Evolutionary conservation across 2,888 invertebrate genomes (phyloP).

Genomic region (Chrysodeixis includens): DNA sequence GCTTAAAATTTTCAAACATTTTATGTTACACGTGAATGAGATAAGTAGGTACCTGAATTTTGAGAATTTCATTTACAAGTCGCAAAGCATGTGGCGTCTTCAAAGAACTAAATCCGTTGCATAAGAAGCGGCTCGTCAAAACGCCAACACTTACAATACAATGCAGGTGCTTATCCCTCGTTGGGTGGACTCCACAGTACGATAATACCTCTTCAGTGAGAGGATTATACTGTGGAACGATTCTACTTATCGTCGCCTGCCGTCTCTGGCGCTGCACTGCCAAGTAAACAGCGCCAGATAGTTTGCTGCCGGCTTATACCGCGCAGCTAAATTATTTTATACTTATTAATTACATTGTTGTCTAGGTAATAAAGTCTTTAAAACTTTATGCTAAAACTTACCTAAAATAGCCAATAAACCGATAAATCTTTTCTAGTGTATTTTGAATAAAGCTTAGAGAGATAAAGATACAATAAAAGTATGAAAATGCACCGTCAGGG

Average conservation of each 20-base stretch:
- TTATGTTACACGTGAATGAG: background rate
- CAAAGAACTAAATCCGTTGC: constrained; percentile 46
- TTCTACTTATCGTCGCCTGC: constrained; percentile 70
- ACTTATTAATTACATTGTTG: constrained; percentile 19
- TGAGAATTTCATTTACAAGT: background rate
- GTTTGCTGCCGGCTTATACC: constrained; percentile 41
- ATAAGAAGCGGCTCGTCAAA: constrained; percentile 59
- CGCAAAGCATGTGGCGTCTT: constrained; percentile 22
- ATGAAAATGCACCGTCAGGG: constrained; percentile 70
- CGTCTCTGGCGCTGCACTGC: constrained; percentile 56
- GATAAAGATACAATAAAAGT: constrained; percentile 68
- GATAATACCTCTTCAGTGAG: constrained; percentile 77
- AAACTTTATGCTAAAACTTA: background rate
- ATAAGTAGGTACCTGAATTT: background rate
- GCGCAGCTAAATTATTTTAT: constrained; percentile 40
- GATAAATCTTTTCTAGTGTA: constrained; percentile 15
- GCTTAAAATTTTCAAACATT: background rate
- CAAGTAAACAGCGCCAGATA: constrained; percentile 56
- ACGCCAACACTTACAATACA: constrained; percentile 65
- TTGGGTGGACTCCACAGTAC: constrained; percentile 65
- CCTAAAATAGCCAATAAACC: constrained; percentile 17
- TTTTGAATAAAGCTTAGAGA: constrained; percentile 29
- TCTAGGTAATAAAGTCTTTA: background rate
- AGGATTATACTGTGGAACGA: constrained; percentile 73
- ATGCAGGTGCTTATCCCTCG: constrained; percentile 70